Evolutionary conservation across 2,797 vertebrate genomes (phyloP).

Genomic region (Platalea minor): DNA sequence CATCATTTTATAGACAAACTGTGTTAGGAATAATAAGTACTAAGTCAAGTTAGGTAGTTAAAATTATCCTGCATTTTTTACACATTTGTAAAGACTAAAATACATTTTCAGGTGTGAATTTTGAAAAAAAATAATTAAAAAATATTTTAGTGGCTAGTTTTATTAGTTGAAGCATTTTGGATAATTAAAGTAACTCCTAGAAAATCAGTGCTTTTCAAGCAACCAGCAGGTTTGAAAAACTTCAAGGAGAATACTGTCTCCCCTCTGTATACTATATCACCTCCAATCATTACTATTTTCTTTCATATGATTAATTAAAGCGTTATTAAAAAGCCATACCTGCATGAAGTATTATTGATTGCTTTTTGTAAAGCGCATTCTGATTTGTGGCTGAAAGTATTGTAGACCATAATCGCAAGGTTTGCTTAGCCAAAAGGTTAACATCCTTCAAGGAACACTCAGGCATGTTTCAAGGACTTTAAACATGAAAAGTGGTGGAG

Average conservation of each 20-base stretch:
- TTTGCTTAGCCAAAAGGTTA: not conserved
- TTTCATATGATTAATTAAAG: not conserved
- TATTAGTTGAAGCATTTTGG: not conserved
- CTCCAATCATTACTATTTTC: not conserved
- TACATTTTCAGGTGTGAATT: not conserved
- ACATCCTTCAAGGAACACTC: not conserved
- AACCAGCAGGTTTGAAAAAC: not conserved
- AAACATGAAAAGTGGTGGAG: not conserved
- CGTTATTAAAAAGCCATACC: not conserved
- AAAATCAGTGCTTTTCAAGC: not conserved
- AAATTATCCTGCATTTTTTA: not conserved
- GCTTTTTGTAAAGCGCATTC: not conserved
- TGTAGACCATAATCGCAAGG: not conserved
- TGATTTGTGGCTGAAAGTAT: not conserved
- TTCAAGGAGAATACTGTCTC: not conserved
- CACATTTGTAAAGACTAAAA: not conserved
- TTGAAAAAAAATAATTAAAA: not conserved
- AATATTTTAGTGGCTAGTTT: not conserved
- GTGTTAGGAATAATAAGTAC: not conserved
- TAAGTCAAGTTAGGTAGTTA: not conserved
- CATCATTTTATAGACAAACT: not conserved
- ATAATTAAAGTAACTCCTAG: not conserved
- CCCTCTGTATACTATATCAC: not conserved
- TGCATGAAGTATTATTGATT: not conserved
- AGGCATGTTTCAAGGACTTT: not conserved